Evolutionary conservation across 2,888 invertebrate species (phyloP).

Genomic region (Kuschelorhynchus macadamiae): DNA sequence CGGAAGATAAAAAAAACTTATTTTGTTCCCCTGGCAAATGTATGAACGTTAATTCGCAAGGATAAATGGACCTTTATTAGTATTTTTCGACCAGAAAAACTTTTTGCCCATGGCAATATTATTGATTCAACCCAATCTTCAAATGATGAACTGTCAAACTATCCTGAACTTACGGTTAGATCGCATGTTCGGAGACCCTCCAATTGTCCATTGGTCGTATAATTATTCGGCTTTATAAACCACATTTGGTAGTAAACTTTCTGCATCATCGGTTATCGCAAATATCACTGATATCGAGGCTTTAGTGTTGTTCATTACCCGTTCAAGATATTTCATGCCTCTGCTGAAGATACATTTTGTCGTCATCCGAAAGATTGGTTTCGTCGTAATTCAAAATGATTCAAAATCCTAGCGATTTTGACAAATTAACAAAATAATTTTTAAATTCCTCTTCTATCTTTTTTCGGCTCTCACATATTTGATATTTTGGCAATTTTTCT

Average conservation of each 20-base stretch:
- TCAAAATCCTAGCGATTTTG: conserved; percentile 34
- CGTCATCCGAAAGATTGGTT: conserved; percentile 50
- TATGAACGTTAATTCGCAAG: conserved; percentile 40
- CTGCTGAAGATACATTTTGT: conserved; percentile 31
- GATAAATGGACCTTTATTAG: conserved; percentile 57
- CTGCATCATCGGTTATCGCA: conserved; percentile 20
- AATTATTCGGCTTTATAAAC: conserved; percentile 59
- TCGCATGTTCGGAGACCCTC: conserved; percentile 56
- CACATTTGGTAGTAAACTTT: conserved; percentile 41
- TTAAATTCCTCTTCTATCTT: conserved; percentile 36
- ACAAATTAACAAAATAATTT: conserved; percentile 44
- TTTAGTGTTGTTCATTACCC: conserved; percentile 32
- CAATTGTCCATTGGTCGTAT: conserved; percentile 57
- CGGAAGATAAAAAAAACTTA: conserved; percentile 23
- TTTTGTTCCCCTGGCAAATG: conserved; percentile 33
- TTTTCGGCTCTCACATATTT: conserved; percentile 43
- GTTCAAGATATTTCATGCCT: conserved; percentile 28
- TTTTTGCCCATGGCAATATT: conserved; percentile 53
- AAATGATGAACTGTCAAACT: conserved; percentile 52
- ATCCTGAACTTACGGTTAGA: conserved; percentile 59
- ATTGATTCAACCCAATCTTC: conserved; percentile 51
- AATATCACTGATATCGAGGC: conserved; percentile 46
- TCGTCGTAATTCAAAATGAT: conserved; percentile 53
- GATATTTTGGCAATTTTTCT: conserved; percentile 46
- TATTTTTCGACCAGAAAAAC: conserved; percentile 51